phyloP scores from a whole-genome alignment of 2,113 vertebrate genomes.

The Cyanistes caeruleus region DNA sequence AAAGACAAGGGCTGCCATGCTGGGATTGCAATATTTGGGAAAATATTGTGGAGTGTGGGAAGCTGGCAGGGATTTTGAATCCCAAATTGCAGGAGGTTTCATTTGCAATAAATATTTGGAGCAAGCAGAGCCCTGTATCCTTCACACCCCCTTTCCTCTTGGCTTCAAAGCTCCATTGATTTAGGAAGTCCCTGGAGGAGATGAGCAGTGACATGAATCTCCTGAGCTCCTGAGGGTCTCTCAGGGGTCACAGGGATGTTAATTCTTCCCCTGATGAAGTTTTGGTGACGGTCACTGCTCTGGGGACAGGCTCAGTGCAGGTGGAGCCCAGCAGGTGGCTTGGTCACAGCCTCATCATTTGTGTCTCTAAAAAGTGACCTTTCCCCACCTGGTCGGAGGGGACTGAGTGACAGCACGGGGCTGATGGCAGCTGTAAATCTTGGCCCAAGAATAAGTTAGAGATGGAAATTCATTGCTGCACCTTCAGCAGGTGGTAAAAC shows the following conservation, averaged over 20 bases:
- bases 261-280: neutral
- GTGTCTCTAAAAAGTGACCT: constrained; percentile 2
- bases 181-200: neutral
- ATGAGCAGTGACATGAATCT: rapidly evolving
- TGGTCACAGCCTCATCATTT: neutral
- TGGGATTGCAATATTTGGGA: neutral
- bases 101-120: neutral
- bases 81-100: neutral
- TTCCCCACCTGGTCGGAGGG: neutral
- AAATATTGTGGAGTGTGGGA: neutral
- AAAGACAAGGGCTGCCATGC: neutral
- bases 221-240: neutral
- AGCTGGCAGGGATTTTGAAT: neutral
- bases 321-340: neutral
- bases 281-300: neutral
- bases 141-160: neutral
- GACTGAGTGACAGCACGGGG: constrained; percentile 9
- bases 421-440: constrained; percentile 54
- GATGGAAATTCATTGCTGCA: constrained; percentile 40
- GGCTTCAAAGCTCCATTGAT: neutral
- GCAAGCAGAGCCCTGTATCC: neutral
- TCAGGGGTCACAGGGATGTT: rapidly evolving
- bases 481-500: constrained; percentile 55
- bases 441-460: neutral
- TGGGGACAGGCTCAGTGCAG: neutral